These are phyloP conservation scores for Noctua janthe DNA, from an alignment of 2,888 invertebrate species.

Conservation along the genomic window DNA sequence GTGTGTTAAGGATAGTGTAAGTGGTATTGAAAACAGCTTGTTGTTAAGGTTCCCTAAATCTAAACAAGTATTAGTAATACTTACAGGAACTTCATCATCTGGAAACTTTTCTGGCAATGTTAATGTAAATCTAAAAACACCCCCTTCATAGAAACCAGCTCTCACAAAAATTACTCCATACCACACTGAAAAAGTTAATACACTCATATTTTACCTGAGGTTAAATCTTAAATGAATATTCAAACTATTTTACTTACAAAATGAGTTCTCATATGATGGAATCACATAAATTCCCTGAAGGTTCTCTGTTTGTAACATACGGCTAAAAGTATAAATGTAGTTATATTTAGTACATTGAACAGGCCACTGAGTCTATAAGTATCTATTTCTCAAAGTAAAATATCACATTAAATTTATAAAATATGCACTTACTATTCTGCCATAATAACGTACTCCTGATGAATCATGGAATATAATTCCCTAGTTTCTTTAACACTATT, in stretches of 20 bases:
- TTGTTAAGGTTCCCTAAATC: background rate
- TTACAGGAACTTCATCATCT: slow-evolving; percentile 95
- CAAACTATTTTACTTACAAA: slow-evolving; percentile 91
- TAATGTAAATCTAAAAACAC: slow-evolving; percentile 97
- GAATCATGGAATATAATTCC: slow-evolving; percentile 94
- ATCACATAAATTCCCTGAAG: slow-evolving; percentile 97
- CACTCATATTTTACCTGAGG: background rate
- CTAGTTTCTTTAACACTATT: slow-evolving; percentile 89
- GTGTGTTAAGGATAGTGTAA: background rate
- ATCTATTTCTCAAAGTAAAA: background rate
- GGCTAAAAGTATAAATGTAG: slow-evolving; percentile 89
- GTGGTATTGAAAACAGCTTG: background rate
- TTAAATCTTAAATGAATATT: background rate
- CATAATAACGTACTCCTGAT: slow-evolving; percentile 97
- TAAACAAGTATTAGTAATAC: slow-evolving; percentile 71
- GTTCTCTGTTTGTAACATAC: slow-evolving; percentile 96
- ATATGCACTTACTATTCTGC: slow-evolving; percentile 96
- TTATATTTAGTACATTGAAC: background rate
- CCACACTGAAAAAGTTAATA: slow-evolving; percentile 93
- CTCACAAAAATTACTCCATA: slow-evolving; percentile 97
- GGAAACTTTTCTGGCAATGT: slow-evolving; percentile 97
- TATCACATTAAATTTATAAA: background rate
- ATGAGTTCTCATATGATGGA: slow-evolving; percentile 95
- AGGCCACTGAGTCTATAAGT: background rate
- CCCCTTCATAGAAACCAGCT: slow-evolving; percentile 96